Evolutionary conservation across 2,888 invertebrate species (phyloP).

Genomic region (Nomada flava): DNA sequence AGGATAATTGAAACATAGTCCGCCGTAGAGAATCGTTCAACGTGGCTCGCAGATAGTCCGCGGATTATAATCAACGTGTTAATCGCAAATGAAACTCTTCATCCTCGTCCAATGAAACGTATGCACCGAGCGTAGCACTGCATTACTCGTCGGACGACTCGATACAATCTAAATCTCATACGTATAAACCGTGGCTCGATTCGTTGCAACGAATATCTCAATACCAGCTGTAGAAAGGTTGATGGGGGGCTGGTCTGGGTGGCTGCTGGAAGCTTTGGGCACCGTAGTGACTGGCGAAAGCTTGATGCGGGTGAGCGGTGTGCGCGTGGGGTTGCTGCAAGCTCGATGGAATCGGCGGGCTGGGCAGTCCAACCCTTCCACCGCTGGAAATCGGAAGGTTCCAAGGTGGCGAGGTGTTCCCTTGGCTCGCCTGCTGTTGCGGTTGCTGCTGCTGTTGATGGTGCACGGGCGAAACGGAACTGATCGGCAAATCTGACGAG

Average conservation of each 20-base stretch:
- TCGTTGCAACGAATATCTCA: slow-evolving; percentile 34
- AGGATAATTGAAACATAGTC: too few species aligned
- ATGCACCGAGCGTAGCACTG: too few species aligned
- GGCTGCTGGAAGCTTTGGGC: slow-evolving; percentile 80
- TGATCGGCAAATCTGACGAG: slow-evolving; percentile 74
- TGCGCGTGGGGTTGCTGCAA: slow-evolving; percentile 76
- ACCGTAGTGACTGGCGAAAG: slow-evolving; percentile 77
- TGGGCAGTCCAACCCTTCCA: slow-evolving; percentile 73
- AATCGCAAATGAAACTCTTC: too few species aligned
- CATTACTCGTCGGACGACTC: too few species aligned
- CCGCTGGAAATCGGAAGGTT: slow-evolving; percentile 73
- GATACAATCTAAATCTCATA: too few species aligned
- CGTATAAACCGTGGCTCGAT: too few species aligned
- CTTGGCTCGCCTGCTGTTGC: slow-evolving; percentile 67
- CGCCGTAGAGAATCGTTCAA: too few species aligned
- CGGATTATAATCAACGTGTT: too few species aligned
- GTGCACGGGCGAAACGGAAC: slow-evolving; percentile 76
- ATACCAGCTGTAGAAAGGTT: slow-evolving; percentile 79
- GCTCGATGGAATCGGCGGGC: slow-evolving; percentile 69
- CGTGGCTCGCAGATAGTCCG: too few species aligned
- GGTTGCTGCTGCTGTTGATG: slow-evolving; percentile 68
- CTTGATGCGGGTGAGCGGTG: slow-evolving; percentile 76
- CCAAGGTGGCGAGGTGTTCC: slow-evolving; percentile 77
- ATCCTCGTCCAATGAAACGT: too few species aligned
- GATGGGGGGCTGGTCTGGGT: slow-evolving; percentile 75